Percentiles rank a stretch among this genome's conserved stretches.
Conservation (phyloP, 1,140 invertebrate species). For the Drosophila sproati region DNA sequence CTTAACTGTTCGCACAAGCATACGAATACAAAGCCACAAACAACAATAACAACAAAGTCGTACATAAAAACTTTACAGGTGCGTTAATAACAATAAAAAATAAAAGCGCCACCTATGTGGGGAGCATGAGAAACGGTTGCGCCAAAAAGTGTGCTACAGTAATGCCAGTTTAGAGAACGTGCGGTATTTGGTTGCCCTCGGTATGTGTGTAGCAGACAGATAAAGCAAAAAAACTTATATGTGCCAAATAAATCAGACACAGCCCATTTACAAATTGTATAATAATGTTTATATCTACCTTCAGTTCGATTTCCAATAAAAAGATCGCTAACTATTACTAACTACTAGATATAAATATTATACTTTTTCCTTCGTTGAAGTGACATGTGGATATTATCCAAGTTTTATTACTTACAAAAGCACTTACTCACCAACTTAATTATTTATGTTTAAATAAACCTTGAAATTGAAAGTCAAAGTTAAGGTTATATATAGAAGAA, state of each 20-base stretch:
- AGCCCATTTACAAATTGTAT: not conserved
- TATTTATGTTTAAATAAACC: too few relatives aligned
- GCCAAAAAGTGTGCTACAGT: conserved; percentile 63
- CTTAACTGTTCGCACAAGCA: conserved; percentile 19
- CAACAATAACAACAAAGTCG: conserved; percentile 53
- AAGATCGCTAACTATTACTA: not conserved
- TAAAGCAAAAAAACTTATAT: not conserved
- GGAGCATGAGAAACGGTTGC: conserved; percentile 21
- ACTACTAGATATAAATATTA: too few relatives aligned
- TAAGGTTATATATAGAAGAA: not conserved
- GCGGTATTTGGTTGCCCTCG: conserved; percentile 27
- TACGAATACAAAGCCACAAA: conserved; percentile 17
- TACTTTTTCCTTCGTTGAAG: too few relatives aligned
- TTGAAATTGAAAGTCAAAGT: too few relatives aligned
- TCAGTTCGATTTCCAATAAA: not conserved
- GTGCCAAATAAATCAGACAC: not conserved
- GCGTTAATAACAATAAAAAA: conserved; percentile 46
- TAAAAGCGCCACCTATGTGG: conserved; percentile 43
- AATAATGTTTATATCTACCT: not conserved
- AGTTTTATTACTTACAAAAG: too few relatives aligned
- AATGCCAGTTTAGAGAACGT: conserved; percentile 26
- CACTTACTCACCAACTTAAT: too few relatives aligned
- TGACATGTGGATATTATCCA: too few relatives aligned
- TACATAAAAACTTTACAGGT: conserved; percentile 34
- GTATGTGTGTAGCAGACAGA: not conserved